phyloP scores from a whole-genome alignment of 1,140 invertebrate genomes.

The Sminthurinus signatus region DNA sequence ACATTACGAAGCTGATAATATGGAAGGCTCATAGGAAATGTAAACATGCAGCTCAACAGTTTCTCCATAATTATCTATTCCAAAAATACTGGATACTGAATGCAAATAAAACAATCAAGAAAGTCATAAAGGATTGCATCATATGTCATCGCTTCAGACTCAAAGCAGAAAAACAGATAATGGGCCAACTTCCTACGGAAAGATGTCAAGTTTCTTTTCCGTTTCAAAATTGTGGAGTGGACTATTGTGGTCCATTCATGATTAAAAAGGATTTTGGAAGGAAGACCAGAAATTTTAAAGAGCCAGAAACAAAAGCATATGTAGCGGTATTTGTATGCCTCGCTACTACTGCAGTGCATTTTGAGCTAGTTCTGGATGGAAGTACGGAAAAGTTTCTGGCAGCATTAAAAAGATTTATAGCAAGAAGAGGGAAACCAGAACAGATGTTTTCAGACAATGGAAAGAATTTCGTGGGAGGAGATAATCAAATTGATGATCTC shows the following conservation, averaged over 20 bases:
- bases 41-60: background rate
- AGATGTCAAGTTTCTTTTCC: background rate
- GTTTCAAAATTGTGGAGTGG: constrained; percentile 42
- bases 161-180: background rate
- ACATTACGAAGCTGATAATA: background rate
- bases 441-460: constrained; percentile 41
- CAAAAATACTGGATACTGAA: background rate
- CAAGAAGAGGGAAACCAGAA: background rate
- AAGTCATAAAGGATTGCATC: background rate
- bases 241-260: constrained; percentile 42
- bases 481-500: constrained; percentile 22
- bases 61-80: background rate
- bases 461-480: constrained; percentile 43
- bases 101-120: background rate
- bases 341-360: background rate
- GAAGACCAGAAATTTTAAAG: constrained; percentile 9
- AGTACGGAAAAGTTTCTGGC: background rate
- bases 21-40: background rate
- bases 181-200: background rate
- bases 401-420: background rate
- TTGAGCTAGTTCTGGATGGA: background rate
- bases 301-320: too few species aligned
- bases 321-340: background rate
- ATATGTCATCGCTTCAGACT: background rate
- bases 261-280: constrained; percentile 36